These are phyloP conservation scores for Cinclus cinclus DNA, from an alignment of 2,113 vertebrate genomes.

Conservation along the genomic window DNA sequence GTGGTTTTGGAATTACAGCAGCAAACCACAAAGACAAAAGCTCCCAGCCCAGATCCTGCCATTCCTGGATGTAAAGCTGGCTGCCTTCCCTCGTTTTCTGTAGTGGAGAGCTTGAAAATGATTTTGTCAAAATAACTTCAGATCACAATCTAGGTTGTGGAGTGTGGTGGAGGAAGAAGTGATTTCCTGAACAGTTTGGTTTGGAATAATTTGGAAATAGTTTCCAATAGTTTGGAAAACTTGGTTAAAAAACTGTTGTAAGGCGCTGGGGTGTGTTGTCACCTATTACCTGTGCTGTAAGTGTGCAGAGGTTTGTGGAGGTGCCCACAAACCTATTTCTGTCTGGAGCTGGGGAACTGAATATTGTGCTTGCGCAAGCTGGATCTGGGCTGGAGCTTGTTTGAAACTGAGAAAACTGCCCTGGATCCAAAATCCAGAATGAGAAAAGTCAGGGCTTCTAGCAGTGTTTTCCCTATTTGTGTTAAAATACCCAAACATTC, in stretches of 20 bases:
- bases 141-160: neutral
- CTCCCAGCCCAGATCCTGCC: slow-evolving; percentile 19
- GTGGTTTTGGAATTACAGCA: slow-evolving; percentile 72
- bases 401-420: neutral
- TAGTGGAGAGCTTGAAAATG: neutral
- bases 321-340: neutral
- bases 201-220: no score
- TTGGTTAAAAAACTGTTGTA: neutral
- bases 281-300: accelerated
- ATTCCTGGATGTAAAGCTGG: slow-evolving; percentile 44
- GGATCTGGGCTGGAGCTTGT: neutral
- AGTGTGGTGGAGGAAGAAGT: neutral
- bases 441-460: neutral
- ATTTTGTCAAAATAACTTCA: slow-evolving; percentile 24
- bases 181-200: neutral
- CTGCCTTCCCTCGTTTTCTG: neutral
- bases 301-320: neutral
- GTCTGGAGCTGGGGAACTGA: neutral
- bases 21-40: slow-evolving; percentile 54
- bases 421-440: neutral
- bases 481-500: neutral
- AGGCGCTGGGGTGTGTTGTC: accelerated
- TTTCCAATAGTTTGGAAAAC: neutral
- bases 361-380: neutral
- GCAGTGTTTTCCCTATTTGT: neutral